A percentile compares a stretch with the other conserved stretches of the same genome.
Evolutionary conservation across 2,888 invertebrate genomes (phyloP).

Genomic region (Drosophila yooni): DNA sequence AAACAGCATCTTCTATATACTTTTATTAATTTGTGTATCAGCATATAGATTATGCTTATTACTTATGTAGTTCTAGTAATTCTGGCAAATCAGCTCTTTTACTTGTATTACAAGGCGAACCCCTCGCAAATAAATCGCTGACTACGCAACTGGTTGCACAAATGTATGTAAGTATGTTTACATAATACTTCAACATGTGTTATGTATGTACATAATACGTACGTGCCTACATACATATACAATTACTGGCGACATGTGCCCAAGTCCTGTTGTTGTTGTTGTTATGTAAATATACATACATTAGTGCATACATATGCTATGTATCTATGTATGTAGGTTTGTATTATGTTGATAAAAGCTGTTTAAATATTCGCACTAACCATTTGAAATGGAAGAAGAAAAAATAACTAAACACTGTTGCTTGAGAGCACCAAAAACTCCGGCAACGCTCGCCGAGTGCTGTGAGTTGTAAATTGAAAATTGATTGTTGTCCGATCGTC

Average conservation of each 20-base stretch:
- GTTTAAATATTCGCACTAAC: slow-evolving; percentile 61
- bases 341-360: slow-evolving; percentile 55
- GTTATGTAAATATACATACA: slow-evolving; percentile 33
- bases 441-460: slow-evolving; percentile 24
- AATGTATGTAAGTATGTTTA: slow-evolving; percentile 36
- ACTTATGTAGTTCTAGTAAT: neutral
- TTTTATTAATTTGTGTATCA: neutral
- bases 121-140: neutral
- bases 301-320: slow-evolving; percentile 3
- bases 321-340: slow-evolving; percentile 8
- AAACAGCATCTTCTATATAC: neutral
- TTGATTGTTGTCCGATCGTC: slow-evolving; percentile 27
- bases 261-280: slow-evolving; percentile 17
- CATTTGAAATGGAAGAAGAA: slow-evolving; percentile 29
- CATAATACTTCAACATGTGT: slow-evolving; percentile 30
- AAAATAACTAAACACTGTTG: slow-evolving; percentile 14
- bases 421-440: slow-evolving; percentile 16
- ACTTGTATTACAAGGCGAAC: neutral
- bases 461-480: slow-evolving; percentile 3
- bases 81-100: neutral
- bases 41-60: neutral
- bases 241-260: neutral
- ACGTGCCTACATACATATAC: slow-evolving; percentile 11
- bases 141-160: slow-evolving; percentile 25
- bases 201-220: slow-evolving; percentile 41